Evolutionary conservation across 2,888 invertebrate genomes (phyloP), one percentile per base, ranked within the genome.

Genomic region (Erebia palarica): DNA sequence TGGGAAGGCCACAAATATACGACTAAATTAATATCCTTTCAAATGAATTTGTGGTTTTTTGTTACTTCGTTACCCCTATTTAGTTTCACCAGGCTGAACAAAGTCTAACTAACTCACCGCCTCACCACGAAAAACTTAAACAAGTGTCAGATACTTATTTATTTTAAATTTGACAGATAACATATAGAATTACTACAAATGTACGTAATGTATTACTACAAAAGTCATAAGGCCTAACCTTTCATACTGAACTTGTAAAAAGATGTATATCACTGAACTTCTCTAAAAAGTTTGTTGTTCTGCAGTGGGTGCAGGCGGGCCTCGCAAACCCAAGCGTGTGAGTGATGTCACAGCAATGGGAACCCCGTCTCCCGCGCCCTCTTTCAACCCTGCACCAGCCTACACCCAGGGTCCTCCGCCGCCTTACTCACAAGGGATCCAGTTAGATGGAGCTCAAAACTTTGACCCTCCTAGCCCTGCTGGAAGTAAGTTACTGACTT

Each of bases 261-360:
- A 10, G 55, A 18, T 55, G 18, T 3, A 16, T 55, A 16, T 53
- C 18, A 3, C 4, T 47, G 3, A 47, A 47, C 3, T 47, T 1
- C 2, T 47, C 47, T 47, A 47, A 47, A 47, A 47, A 47, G 3
- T 47, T 13, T 3, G 3, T 57, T 11, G 4, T 10, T 18, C 42
- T 65, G 13, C 74, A 92, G 92, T 92, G 75, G 85, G 85, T 60
- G 75, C 84, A 9, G 88, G 91, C 9, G 92, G 91, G 44, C 86
- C 90, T 60, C 91, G 94, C 65, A 95, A 95, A 87, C 90, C 94
- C 2, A 96, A 96, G 85, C 91, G 96, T 64, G 96, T 96, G 14
- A 95, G 95, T 80, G 96, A 96, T 90, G 94, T 96, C 10, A 94
- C 94, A 70, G 95, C 95, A 0, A 94, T 96, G 94, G 96, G 95